Evolutionary conservation across 2,797 vertebrate species (phyloP), one percentile per base, ranked within the genome.

Genomic region (Chromobotia macracanthus): DNA sequence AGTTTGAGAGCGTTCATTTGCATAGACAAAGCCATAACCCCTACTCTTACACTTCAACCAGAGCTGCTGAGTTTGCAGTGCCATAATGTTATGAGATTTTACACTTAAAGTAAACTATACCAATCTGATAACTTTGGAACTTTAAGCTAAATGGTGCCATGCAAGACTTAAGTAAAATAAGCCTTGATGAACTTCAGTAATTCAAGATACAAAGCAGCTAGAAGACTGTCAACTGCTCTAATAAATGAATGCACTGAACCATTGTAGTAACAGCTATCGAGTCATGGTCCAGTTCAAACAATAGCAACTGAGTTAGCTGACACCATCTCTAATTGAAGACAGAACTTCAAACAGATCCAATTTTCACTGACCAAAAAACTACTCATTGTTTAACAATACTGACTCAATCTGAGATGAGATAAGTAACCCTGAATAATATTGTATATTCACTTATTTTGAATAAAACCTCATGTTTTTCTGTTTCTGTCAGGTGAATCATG

Each of bases 401-500:
- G 64, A 68, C 44, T 72, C 15, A 60, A 25, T 2, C 15, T 60
- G n/a, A 46, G 63, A 28, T 23, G 18, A 41, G 16, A 56, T 66
- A 69, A 77, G 55, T 68, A 71, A 13, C 28, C 28, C 64, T 67
- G 51, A 68, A 46, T 61, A 68, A 60, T 56, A 25, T 41, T 18
- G 60, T 9, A 18, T 41, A 23, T 21, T 65, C 41, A 41, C 50
- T 65, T 19, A 15, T 50, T 46, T 61, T 31, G 23, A 73, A 78
- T 60, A 53, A 77, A 77, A 41, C 68, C 51, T 23, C 6, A 51
- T 67, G 55, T 12, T 19, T 72, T 58, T 2, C 9, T 55, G 12
- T 23, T 38, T 35, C 25, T 19, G 50, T 58, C 15, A 51, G 23
- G 11, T 77, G 80, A 77, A 21, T 77, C 80, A 82, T 13, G 0